Evolutionary conservation across 2,888 invertebrate species (phyloP), one percentile per base, ranked within the genome.

Genomic region (Brenthis daphne): DNA sequence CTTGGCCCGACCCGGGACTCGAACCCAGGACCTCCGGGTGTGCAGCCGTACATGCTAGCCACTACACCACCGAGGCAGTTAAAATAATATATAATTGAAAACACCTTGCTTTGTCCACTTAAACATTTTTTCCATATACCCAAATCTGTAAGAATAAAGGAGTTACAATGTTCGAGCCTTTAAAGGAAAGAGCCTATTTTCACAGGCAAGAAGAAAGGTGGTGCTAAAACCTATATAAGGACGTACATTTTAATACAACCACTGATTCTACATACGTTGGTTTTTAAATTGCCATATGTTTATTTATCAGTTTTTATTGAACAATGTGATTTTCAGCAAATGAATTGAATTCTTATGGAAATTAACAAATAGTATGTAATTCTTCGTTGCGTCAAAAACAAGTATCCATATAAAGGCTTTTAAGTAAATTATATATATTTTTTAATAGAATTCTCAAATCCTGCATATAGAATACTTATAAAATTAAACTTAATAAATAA

Each of bases 281-380:
- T 43, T 72, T 74, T 73, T 71, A 75, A 77, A 76, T 72, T 73
- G 72, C 70, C 63, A 72, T 65, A 75, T 77, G 73, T 75, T 73
- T 75, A 76, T 75, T 74, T 73, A 74, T 66, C 29, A 13, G 57
- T 53, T 56, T 71, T 68, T 74, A 65, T 64, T 65, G 50, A 47
- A 8, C 24, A 50, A 43, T 56, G 55, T 47, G 24, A 37, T 63
- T 64, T 50, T 29, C 51, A 51, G 24, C 16, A 57, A 37, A 55
- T 43, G n/a, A 33, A 24, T 6, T 13, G 3, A 33, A 37, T 54
- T 43, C 11, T 63, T 63, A 43, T 53, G 43, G 20, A 63, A 54
- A 20, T 63, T 33, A 16, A n/a, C 8, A 20, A 51, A 13, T 54
- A 20, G 8, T 1, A n/a, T 14, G n/a, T 48, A 24, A 1, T 12